Evolutionary conservation across 2,888 invertebrate species (phyloP).

Genomic region (Herminia tarsipennalis): DNA sequence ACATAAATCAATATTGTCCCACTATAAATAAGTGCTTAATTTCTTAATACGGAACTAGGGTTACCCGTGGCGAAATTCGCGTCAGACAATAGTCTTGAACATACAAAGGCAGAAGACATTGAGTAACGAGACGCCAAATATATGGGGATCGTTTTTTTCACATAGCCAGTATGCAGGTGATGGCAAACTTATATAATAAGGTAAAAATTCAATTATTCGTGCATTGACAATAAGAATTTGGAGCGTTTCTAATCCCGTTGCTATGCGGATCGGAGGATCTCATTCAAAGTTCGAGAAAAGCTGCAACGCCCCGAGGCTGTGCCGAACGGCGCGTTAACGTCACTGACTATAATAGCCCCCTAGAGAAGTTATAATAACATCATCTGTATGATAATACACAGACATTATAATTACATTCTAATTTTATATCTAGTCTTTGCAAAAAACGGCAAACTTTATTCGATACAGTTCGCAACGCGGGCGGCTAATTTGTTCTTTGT

Average conservation of each 20-base stretch:
- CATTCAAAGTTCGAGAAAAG: constrained; percentile 34
- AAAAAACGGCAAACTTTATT: constrained; percentile 23
- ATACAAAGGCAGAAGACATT: constrained; percentile 74
- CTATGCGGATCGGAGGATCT: constrained; percentile 50
- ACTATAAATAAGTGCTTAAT: constrained; percentile 75
- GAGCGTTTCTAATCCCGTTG: constrained; percentile 69
- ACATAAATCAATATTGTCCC: constrained; percentile 71
- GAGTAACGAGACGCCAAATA: constrained; percentile 79
- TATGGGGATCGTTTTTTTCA: constrained; percentile 71
- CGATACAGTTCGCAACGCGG: constrained; percentile 11
- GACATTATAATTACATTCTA: constrained; percentile 28
- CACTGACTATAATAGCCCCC: constrained; percentile 25
- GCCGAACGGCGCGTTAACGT: constrained; percentile 24
- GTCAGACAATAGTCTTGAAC: constrained; percentile 64
- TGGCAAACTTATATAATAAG: constrained; percentile 67
- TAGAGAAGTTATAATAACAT: constrained; percentile 36
- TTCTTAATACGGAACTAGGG: constrained; percentile 61
- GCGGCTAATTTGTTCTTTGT: constrained; percentile 14
- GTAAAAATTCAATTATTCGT: constrained; percentile 78
- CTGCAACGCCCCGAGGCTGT: constrained; percentile 38
- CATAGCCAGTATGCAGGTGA: constrained; percentile 74
- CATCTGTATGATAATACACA: constrained; percentile 35
- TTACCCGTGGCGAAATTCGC: constrained; percentile 52
- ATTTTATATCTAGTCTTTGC: constrained; percentile 21
- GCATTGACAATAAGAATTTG: constrained; percentile 70